Percentiles rank a stretch among this genome's conserved stretches.
Evolutionary conservation across 2,797 vertebrate species (phyloP).

Genomic region (Rhincodon typus): DNA sequence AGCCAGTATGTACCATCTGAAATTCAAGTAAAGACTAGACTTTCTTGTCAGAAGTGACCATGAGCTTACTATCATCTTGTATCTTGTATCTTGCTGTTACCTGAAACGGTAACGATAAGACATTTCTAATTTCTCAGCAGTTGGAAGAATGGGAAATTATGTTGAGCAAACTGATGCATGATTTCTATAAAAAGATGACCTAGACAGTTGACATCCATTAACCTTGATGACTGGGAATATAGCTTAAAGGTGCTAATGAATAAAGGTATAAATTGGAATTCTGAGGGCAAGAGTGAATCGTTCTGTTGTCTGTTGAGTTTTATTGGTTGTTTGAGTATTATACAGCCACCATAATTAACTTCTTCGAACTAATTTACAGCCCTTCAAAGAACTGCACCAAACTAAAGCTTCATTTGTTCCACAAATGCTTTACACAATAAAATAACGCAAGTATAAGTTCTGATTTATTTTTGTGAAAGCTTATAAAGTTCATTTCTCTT

Average conservation of each 20-base stretch:
- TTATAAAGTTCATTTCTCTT: background rate
- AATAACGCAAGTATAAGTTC: background rate
- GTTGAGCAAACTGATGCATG: background rate
- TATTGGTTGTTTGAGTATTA: background rate
- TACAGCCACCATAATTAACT: background rate
- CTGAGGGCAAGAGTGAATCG: background rate
- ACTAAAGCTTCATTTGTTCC: background rate
- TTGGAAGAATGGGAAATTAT: background rate
- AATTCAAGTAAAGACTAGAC: background rate
- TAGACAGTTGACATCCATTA: background rate
- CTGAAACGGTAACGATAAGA: background rate
- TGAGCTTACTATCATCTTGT: background rate
- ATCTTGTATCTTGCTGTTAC: background rate
- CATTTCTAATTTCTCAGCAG: background rate
- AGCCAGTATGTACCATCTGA: background rate
- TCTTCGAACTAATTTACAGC: background rate
- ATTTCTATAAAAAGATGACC: background rate
- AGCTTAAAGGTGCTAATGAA: background rate
- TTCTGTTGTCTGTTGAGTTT: background rate
- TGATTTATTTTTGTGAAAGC: background rate
- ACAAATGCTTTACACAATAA: background rate
- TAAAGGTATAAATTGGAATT: background rate
- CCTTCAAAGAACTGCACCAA: background rate
- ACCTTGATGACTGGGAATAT: background rate
- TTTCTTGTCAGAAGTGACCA: background rate